Conservation (phyloP, 2,113 vertebrate species). For the Anarrhichthys ocellatus region DNA sequence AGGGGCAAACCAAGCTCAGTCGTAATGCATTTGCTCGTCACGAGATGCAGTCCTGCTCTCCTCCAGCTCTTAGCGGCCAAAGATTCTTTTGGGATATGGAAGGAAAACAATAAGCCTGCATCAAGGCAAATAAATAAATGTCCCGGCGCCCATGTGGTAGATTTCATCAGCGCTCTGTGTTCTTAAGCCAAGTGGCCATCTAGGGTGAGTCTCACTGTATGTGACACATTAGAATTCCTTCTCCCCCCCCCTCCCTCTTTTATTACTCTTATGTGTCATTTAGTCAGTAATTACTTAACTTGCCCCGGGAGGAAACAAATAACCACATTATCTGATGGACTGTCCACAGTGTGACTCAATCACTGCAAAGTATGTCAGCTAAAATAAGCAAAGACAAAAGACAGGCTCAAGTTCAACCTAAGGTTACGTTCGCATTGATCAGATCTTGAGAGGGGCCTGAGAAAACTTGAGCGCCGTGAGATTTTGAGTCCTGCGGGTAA, state of each 20-base stretch:
- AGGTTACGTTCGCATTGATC: constrained; percentile 63
- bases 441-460: constrained; percentile 50
- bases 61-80: constrained; percentile 13
- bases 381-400: constrained; percentile 81
- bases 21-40: constrained; percentile 35
- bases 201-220: constrained; percentile 55
- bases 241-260: background rate
- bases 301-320: constrained; percentile 81
- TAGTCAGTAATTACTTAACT: constrained; percentile 80
- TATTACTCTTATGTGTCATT: constrained; percentile 73
- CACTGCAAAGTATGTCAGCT: constrained; percentile 78
- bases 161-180: constrained; percentile 13
- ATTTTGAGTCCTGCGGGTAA: constrained; percentile 55
- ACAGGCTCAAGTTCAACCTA: constrained; percentile 72
- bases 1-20: constrained; percentile 39
- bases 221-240: constrained; percentile 66
- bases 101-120: constrained; percentile 17
- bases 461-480: constrained; percentile 46
- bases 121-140: constrained; percentile 27
- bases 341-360: constrained; percentile 78
- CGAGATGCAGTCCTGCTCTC: constrained; percentile 14
- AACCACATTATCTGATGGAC: constrained; percentile 82
- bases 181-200: constrained; percentile 50
- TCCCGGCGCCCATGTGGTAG: constrained; percentile 11
- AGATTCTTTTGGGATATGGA: constrained; percentile 49